Base-by-base conservation (phyloP, 2,113 vertebrate species). In the Ascaphus truei region DNA sequence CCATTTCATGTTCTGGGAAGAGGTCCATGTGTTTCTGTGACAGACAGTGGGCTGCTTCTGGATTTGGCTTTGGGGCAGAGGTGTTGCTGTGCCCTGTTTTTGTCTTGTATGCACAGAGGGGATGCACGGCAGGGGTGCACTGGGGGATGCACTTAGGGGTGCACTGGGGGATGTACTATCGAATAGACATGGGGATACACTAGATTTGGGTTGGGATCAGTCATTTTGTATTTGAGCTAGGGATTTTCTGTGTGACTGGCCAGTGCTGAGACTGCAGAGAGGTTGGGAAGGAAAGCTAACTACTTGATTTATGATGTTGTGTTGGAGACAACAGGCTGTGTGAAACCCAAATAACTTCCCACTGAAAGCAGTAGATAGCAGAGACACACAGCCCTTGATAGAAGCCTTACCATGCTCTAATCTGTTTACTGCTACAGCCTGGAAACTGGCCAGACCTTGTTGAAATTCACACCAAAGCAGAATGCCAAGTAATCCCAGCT, bases 31-130 rank as follows among this genome's bases (percentile, higher is more conserved):
- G 48, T 16, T 3, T 1, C 23, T 7, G 75, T 64, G 50, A 75
- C 61, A 56, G 52, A 78, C 64, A 75, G 37, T 71, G 84, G 77
- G 83, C 52, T 74, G 76, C 39, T 30, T 0, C 18, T 73, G 76
- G 15, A 41, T 48, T 45, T 9, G 37, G 62, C 43, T 25, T 25
- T 56, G 72, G 51, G 13, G 25, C 50, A 26, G 39, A 63, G 8
- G 50, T 56, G 31, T 18, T 10, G 5, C 7, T 29, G 27, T 69
- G 27, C 11, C 27, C n/a, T 53, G 33, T 34, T 18, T 34, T 31
- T 8, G 29, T 57, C 12, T 36, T 34, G 29, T 16, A n/a, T n/a
- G 20, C n/a, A 2, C 51, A 10, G 15, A 11, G 11, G 25, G 37
- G 51, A 33, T 8, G 26, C 29, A 27, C 33, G 36, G 30, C 37